Conservation (phyloP, 2,888 invertebrate species). For the Sinohyriopsis cumingii region DNA sequence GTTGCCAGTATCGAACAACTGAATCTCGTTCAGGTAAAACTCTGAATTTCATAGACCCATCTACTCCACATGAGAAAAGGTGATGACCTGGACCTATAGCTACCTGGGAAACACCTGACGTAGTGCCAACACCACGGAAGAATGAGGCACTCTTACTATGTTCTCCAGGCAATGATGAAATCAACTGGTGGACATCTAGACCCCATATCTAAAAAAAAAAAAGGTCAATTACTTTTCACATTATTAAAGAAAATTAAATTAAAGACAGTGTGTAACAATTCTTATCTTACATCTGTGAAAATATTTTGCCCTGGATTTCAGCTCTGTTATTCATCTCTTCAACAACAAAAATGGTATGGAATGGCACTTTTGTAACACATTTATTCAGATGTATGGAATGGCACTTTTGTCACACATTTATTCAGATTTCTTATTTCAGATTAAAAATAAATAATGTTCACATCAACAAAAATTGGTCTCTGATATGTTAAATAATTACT, state of each 20-base stretch:
- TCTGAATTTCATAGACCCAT: slow-evolving; percentile 98
- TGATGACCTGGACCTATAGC: slow-evolving; percentile 91
- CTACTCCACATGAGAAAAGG: slow-evolving; percentile 98
- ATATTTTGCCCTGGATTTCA: too few species aligned
- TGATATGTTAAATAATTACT: too few species aligned
- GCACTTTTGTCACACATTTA: too few species aligned
- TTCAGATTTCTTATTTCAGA: too few species aligned
- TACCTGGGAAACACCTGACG: slow-evolving; percentile 87
- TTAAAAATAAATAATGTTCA: too few species aligned
- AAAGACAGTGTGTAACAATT: too few species aligned
- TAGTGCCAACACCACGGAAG: slow-evolving; percentile 96
- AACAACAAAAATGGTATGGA: too few species aligned
- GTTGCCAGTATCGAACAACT: slow-evolving; percentile 56
- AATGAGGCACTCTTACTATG: slow-evolving; percentile 92
- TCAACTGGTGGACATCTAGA: slow-evolving; percentile 86
- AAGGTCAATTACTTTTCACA: slow-evolving; percentile 8
- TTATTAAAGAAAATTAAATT: background rate
- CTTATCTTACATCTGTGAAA: too few species aligned
- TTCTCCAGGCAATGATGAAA: slow-evolving; percentile 92
- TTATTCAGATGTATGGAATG: too few species aligned
- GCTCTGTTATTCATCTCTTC: too few species aligned
- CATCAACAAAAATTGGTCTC: too few species aligned
- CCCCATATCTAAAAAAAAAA: slow-evolving; percentile 88
- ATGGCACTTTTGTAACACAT: too few species aligned
- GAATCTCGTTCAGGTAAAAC: slow-evolving; percentile 83